Evolutionary conservation across 2,113 vertebrate species (phyloP), one percentile per base, ranked within the genome.

Genomic region (Eurypyga helias): DNA sequence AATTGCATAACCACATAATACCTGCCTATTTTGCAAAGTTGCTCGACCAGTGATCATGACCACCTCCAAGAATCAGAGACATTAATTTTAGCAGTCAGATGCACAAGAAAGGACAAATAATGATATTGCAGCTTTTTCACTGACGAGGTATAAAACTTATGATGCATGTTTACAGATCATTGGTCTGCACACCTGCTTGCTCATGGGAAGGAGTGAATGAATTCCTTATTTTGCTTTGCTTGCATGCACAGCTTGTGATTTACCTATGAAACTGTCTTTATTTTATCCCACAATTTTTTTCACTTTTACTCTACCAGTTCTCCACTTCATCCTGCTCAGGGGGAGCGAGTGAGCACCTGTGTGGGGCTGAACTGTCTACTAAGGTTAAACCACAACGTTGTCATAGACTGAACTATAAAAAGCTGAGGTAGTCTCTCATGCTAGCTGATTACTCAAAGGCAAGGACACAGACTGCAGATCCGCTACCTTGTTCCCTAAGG

Each of bases 301-400:
- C 13, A 21, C 48, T 73, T 73, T 60, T 51, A 23, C 12, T 6
- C 33, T 66, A 66, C 18, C 3, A 3, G 5, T 43, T 62, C 29
- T 70, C 48, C 19, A 29, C 5, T 38, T 23, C 46, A 24, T 5
- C 41, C 14, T 61, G 11, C 67, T 38, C 19, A 5, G 23, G 18
- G 20, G 6, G 9, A 24, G 28, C 1, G 17, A 49, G 24, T 0
- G 1, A 67, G 57, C 11, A 19, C 7, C 17, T 48, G 41, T 5
- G 21, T 57, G 19, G 31, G 51, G 21, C 41, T 76, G 49, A 80
- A 48, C 24, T 58, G 26, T 19, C 26, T 52, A 2, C 73, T 20
- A 66, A 15, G 26, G 7, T 86, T 33, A 62, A 78, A 25, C 28
- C 33, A 38, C 19, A 64, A 10, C 51, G 20, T 17, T 21, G 13